Conservation (phyloP, 2,888 invertebrate genomes). For the Adela reaumurella region DNA sequence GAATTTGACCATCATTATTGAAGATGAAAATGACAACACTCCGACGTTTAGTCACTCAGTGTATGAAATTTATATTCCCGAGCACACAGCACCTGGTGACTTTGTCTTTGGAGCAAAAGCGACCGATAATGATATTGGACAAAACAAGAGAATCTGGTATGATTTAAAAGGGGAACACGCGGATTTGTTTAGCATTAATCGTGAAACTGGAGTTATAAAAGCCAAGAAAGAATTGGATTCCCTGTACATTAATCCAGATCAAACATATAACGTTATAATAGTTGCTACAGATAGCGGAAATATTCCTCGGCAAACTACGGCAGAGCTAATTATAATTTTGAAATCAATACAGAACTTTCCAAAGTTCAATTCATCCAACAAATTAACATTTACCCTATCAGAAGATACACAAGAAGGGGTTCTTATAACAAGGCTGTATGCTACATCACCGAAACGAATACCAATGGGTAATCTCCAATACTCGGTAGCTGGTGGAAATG, state of each 20-base stretch:
- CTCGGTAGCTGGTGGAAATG: constrained; percentile 90
- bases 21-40: constrained; percentile 83
- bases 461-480: constrained; percentile 68
- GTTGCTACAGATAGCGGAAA: constrained; percentile 79
- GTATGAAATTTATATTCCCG: constrained; percentile 79
- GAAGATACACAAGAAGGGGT: constrained; percentile 78
- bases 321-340: constrained; percentile 73
- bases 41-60: constrained; percentile 71
- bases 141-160: constrained; percentile 79
- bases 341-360: constrained; percentile 79
- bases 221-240: constrained; percentile 65
- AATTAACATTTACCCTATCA: constrained; percentile 70
- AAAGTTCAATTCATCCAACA: constrained; percentile 65
- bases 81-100: constrained; percentile 72
- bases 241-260: constrained; percentile 47
- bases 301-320: constrained; percentile 64
- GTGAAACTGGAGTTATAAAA: constrained; percentile 83
- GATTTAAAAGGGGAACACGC: constrained; percentile 73
- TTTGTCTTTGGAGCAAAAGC: constrained; percentile 92
- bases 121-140: constrained; percentile 75
- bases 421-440: constrained; percentile 71
- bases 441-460: constrained; percentile 77
- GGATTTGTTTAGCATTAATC: constrained; percentile 73
- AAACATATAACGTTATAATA: constrained; percentile 68
- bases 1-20: constrained; percentile 73